Base-by-base conservation (phyloP, 2,888 invertebrate genomes). In the Terebella lapidaria region DNA sequence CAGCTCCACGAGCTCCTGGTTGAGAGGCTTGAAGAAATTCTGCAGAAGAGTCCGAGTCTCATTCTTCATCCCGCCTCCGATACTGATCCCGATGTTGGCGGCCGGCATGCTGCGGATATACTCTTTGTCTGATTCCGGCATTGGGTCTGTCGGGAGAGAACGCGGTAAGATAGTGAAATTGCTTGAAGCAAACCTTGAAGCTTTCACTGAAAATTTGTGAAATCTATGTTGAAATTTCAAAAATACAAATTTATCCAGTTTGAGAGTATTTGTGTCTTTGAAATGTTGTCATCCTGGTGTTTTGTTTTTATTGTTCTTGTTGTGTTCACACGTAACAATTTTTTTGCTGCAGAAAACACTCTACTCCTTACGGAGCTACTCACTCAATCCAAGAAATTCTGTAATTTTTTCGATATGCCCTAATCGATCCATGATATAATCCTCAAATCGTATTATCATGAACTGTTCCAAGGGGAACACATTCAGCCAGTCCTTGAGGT, bases 391-490 rank as follows among this genome's bases (percentile, higher is more conserved):
- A 20, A 49, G 24, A 49, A 49, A 49, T 5, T n/a, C 5, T 5
- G 49, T n/a, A n/a, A 49, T 49, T 10, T 49, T 22, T n/a, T 49
- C 49, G 5, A 49, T 49, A 22, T 49, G 22, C 5, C 18, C 5
- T 22, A n/a, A 10, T 22, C 49, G 10, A 24, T 49, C 22, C 5
- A 10, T 22, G 49, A 49, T 49, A 22, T 49, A 49, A n/a, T 49
- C 49, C 24, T 49, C 49, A 49, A 49, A 49, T 10, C 49, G 15
- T 10, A 49, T 22, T 5, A 49, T 22, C 22, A n/a, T 49, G 22
- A 49, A 49, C 49, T 49, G 49, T 49, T 49, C 49, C 24, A n/a
- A n/a, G 10, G 49, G 49, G 49, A 49, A 49, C 5, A 49, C 49
- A 10, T 49, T 24, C 15, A 49, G 22, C 49, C 49, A 49, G 22